Evolutionary conservation across 2,888 invertebrate species (phyloP).

Genomic region (Tipula confusa): DNA sequence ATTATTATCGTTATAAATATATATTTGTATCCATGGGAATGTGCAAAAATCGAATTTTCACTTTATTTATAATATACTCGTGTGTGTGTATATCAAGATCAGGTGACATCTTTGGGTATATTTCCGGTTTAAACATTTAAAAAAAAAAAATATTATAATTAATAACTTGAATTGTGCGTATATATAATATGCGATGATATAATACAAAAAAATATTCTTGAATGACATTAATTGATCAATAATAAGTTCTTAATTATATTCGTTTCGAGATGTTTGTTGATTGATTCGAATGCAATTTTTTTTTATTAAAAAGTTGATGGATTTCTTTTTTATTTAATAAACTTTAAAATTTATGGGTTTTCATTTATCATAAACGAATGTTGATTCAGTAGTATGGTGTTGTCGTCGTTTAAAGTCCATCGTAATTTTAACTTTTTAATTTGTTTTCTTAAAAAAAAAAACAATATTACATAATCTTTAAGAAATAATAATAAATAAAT

Average conservation of each 20-base stretch:
- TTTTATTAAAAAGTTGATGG: background rate
- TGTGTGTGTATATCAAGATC: background rate
- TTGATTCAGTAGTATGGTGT: background rate
- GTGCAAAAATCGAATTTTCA: background rate
- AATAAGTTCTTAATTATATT: constrained; percentile 25
- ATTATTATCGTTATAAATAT: background rate
- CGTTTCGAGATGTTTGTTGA: background rate
- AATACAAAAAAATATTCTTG: background rate
- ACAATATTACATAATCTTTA: background rate
- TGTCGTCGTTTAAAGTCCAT: background rate
- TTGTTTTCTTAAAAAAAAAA: background rate
- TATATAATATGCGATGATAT: background rate
- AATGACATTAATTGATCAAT: constrained; percentile 25
- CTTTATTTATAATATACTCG: background rate
- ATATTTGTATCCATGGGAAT: background rate
- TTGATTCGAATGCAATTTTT: background rate
- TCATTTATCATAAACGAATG: background rate
- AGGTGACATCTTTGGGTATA: background rate
- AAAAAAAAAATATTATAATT: background rate
- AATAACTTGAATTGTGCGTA: background rate
- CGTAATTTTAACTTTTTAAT: background rate
- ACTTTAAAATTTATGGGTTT: constrained; percentile 5
- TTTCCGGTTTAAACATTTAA: background rate
- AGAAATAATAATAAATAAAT: background rate
- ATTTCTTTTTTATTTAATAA: constrained; percentile 20